Conservation (phyloP, 2,113 vertebrate species). For the Callionymus lyra region DNA sequence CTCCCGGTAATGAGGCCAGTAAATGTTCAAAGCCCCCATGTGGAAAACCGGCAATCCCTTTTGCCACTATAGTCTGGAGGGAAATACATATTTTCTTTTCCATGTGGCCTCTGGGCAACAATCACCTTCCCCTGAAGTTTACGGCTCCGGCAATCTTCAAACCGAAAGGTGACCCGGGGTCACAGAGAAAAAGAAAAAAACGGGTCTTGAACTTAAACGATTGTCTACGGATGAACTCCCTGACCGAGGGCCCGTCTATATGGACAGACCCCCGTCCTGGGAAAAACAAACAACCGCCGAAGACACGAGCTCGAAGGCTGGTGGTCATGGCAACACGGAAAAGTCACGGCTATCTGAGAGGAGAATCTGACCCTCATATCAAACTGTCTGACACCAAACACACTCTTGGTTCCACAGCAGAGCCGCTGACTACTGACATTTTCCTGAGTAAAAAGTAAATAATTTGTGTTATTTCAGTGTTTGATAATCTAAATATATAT, state of each 20-base stretch:
- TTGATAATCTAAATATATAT: no score
- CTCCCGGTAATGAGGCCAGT: conserved; percentile 40
- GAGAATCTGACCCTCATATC: conserved; percentile 23
- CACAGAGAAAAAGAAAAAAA: conserved; percentile 33
- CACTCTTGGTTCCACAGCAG: conserved; percentile 31
- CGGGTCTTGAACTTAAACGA: not conserved
- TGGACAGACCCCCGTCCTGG: conserved; percentile 33
- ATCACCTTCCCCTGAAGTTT: no score
- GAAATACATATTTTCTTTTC: conserved; percentile 4
- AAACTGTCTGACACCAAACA: conserved; percentile 31
- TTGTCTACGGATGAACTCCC: conserved; percentile 18
- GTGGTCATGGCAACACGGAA: conserved; percentile 44
- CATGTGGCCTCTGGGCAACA: no score
- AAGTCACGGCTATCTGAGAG: conserved; percentile 42
- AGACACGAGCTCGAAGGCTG: conserved; percentile 21
- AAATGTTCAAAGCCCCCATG: conserved; percentile 22
- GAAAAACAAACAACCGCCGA: conserved; percentile 56
- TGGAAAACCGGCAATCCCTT: conserved; percentile 26
- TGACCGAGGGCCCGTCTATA: conserved; percentile 26
- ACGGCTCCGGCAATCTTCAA: conserved; percentile 7
- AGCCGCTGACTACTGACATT: conserved; percentile 9
- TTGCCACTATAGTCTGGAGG: not conserved
- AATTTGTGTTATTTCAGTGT: no score
- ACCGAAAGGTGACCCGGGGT: conserved; percentile 14
- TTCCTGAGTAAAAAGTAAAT: not conserved